phyloP scores from a whole-genome alignment of 2,888 invertebrate genomes.

The Drymonia ruficornis region DNA sequence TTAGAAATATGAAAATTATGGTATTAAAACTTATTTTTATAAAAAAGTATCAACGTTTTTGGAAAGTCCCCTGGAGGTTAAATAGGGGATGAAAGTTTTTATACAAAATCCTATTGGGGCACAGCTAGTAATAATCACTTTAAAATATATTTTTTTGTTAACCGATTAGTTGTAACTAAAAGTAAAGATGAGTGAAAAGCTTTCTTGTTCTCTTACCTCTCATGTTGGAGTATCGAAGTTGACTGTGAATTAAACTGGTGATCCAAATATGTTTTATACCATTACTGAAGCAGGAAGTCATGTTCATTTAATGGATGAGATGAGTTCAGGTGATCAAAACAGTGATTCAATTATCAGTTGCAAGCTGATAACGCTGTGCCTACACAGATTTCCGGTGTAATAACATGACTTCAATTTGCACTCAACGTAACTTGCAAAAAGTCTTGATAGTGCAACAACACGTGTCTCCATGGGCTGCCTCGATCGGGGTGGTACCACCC shows the following conservation, averaged over 20 bases:
- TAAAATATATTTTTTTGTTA: too few species aligned
- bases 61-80: too few species aligned
- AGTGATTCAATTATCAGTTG: conserved; percentile 22
- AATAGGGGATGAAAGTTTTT: too few species aligned
- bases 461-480: background rate
- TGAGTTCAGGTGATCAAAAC: conserved; percentile 29
- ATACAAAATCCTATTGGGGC: too few species aligned
- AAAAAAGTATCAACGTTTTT: too few species aligned
- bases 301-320: conserved; percentile 37
- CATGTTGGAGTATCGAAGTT: conserved; percentile 30
- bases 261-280: conserved; percentile 30
- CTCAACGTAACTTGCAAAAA: background rate
- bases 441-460: background rate
- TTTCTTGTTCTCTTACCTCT: conserved; percentile 29
- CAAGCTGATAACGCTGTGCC: conserved; percentile 22
- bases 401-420: background rate
- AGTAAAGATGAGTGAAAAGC: background rate
- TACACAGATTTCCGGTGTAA: conserved; percentile 10
- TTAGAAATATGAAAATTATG: too few species aligned
- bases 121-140: conserved; percentile 4
- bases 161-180: too few species aligned
- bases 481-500: too few species aligned
- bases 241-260: conserved; percentile 14
- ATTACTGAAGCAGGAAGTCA: conserved; percentile 29
- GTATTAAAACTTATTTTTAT: too few species aligned